These are phyloP conservation scores for Cacoxenus indagator DNA, from an alignment of 2,888 invertebrate genomes.

Conservation along the genomic window DNA sequence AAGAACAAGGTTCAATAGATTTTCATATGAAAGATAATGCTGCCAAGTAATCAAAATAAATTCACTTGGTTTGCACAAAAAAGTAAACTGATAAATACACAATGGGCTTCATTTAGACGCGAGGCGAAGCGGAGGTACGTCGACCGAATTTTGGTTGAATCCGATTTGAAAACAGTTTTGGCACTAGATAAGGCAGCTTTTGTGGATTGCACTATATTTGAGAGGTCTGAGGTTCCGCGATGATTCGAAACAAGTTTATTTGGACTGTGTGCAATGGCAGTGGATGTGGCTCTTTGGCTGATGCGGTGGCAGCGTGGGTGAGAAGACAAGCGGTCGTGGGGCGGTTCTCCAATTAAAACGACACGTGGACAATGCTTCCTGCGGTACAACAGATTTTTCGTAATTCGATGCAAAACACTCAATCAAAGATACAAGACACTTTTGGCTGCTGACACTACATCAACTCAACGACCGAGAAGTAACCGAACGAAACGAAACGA, in stretches of 20 bases:
- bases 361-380: not conserved
- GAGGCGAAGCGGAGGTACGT: slow-evolving; percentile 3
- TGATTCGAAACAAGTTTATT: not conserved
- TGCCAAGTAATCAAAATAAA: slow-evolving; percentile 19
- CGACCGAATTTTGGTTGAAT: not conserved
- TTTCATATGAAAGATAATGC: not conserved
- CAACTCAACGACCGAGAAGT: not conserved
- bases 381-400: not conserved
- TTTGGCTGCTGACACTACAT: not conserved
- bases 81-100: not conserved
- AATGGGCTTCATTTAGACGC: not conserved
- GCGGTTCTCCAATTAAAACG: not conserved
- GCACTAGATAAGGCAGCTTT: slow-evolving; percentile 57
- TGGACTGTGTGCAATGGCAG: not conserved
- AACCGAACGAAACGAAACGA: slow-evolving; percentile 32
- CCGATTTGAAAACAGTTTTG: slow-evolving; percentile 36
- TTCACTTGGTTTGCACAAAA: slow-evolving; percentile 27
- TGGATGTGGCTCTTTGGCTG: not conserved
- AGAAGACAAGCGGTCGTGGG: not conserved
- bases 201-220: not conserved
- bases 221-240: not conserved
- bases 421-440: not conserved
- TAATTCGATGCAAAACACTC: not conserved
- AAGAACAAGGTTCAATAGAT: not conserved
- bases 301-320: not conserved